Evolutionary conservation across 2,797 vertebrate genomes (phyloP).

Genomic region (Sparus aurata): DNA sequence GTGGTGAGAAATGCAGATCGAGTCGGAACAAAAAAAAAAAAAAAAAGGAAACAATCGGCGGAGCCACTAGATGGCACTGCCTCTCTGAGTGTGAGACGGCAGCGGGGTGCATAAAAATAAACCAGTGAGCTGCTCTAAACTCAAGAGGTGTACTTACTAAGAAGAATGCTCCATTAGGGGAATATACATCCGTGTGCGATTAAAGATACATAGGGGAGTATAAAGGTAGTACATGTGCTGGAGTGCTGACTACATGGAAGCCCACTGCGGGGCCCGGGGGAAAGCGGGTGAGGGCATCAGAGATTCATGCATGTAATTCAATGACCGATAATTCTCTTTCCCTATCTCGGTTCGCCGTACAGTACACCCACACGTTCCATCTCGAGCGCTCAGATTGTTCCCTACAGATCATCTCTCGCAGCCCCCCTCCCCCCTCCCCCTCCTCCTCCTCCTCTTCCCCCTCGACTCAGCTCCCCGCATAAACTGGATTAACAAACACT

Average conservation of each 20-base stretch:
- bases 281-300: constrained; percentile 44
- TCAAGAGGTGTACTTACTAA: constrained; percentile 48
- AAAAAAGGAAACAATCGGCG: not conserved
- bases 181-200: constrained; percentile 68
- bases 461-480: constrained; percentile 32
- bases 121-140: constrained; percentile 57
- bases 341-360: constrained; percentile 55
- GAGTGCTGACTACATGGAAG: constrained; percentile 49
- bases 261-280: constrained; percentile 3
- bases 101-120: constrained; percentile 36
- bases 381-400: constrained; percentile 63
- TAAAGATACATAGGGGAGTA: constrained; percentile 71
- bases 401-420: constrained; percentile 63
- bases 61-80: constrained; percentile 78
- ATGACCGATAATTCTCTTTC: constrained; percentile 64
- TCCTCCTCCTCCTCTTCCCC: not conserved
- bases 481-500: constrained; percentile 77
- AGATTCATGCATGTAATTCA: constrained; percentile 76
- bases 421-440: constrained; percentile 17
- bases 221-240: constrained; percentile 48
- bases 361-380: constrained; percentile 70
- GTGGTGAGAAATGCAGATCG: constrained; percentile 44
- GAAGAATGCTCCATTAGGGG: constrained; percentile 63
- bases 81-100: constrained; percentile 47
- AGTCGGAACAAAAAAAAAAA: no score